These are phyloP conservation scores for Nibea coibor DNA, from an alignment of 2,113 vertebrate species.

Conservation along the genomic window DNA sequence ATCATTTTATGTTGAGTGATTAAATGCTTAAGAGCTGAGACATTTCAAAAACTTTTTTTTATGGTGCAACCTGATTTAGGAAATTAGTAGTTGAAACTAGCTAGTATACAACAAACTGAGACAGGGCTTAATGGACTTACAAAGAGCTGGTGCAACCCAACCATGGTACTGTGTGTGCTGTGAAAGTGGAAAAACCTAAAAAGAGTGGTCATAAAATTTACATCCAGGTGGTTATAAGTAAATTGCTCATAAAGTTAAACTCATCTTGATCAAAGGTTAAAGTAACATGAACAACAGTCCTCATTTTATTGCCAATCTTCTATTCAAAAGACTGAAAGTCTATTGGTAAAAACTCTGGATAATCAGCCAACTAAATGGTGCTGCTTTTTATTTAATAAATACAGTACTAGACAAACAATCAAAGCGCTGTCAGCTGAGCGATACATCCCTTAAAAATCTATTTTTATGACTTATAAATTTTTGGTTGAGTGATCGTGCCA, in stretches of 20 bases:
- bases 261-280: slow-evolving; percentile 9
- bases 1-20: not conserved
- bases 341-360: slow-evolving; percentile 44
- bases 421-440: slow-evolving; percentile 49
- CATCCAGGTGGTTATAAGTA: slow-evolving; percentile 6
- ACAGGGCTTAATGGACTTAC: not conserved
- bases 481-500: slow-evolving; percentile 38
- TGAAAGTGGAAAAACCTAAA: not conserved
- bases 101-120: not conserved
- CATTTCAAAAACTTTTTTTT: not conserved
- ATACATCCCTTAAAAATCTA: slow-evolving; percentile 55
- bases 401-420: slow-evolving; percentile 65
- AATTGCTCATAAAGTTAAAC: not conserved
- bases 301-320: not conserved
- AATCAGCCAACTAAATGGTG: slow-evolving; percentile 69
- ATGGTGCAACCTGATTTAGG: not conserved
- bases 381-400: slow-evolving; percentile 67
- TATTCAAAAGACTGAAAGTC: slow-evolving; percentile 29
- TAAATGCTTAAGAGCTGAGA: not conserved
- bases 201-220: not conserved
- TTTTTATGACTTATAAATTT: slow-evolving; percentile 61
- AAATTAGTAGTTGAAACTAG: not conserved
- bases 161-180: not conserved
- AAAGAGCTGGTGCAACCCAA: slow-evolving; percentile 10
- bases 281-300: slow-evolving; percentile 10